These are phyloP conservation scores for Temnothorax curvispinosus DNA, from an alignment of 1,140 invertebrate genomes.

Conservation along the genomic window DNA sequence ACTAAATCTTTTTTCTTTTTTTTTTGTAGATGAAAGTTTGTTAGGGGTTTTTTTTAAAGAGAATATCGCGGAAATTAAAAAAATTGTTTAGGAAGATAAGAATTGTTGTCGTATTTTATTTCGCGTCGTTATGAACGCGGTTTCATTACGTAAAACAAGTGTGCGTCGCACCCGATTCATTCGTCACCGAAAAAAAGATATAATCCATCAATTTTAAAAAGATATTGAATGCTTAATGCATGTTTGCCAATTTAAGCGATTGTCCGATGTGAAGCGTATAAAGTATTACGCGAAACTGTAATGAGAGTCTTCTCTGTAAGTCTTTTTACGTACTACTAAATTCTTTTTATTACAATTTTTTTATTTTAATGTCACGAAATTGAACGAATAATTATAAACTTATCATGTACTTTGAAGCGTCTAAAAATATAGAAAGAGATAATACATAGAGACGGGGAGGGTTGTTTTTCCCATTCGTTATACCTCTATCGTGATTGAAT, in stretches of 20 bases:
- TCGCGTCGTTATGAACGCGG: constrained; percentile 14
- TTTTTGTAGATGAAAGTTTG: not conserved
- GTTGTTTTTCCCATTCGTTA: not conserved
- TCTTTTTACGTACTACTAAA: not conserved
- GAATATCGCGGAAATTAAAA: not conserved
- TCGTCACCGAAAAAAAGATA: not conserved
- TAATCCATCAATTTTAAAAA: not conserved
- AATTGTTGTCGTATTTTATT: not conserved
- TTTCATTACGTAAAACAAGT: constrained; percentile 76
- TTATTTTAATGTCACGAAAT: not conserved
- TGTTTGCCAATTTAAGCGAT: not conserved
- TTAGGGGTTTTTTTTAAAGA: not conserved
- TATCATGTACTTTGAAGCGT: not conserved
- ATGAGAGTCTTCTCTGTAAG: not conserved
- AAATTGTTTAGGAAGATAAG: not conserved
- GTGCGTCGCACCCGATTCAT: constrained; percentile 59
- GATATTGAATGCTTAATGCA: not conserved
- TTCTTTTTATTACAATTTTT: not conserved
- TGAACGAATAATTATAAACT: not conserved
- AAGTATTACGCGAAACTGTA: not conserved
- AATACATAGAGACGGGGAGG: not conserved
- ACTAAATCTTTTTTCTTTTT: not conserved
- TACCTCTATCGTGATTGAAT: not conserved
- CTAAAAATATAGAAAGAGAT: not conserved
- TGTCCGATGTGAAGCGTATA: no score